Evolutionary conservation across 1,140 invertebrate species (phyloP).

Genomic region (Drosophila teissieri): DNA sequence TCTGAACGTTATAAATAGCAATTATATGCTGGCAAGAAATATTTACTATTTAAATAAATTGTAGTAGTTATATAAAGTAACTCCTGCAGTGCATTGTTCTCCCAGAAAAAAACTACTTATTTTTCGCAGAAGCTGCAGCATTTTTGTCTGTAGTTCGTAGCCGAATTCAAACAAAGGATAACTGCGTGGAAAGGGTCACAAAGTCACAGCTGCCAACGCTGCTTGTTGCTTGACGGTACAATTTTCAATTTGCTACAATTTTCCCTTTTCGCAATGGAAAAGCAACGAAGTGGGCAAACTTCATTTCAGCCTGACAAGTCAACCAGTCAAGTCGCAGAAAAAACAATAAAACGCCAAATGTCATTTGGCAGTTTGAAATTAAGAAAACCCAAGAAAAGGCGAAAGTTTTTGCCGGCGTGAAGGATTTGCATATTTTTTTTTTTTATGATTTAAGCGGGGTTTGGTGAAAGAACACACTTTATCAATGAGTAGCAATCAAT

Average conservation of each 20-base stretch:
- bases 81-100: not conserved
- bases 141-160: conserved; percentile 18
- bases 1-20: too few relatives aligned
- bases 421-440: conserved; percentile 61
- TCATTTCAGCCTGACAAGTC: conserved; percentile 33
- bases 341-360: conserved; percentile 61
- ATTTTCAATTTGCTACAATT: conserved; percentile 67
- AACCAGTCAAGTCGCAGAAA: conserved; percentile 18
- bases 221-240: conserved; percentile 43
- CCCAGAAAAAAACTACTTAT: conserved; percentile 3
- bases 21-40: too few relatives aligned
- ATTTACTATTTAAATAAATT: too few relatives aligned
- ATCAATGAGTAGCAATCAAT: conserved; percentile 76
- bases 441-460: not conserved
- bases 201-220: conserved; percentile 50
- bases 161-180: conserved; percentile 42
- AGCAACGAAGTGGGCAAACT: conserved; percentile 29
- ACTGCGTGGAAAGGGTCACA: conserved; percentile 25
- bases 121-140: conserved; percentile 45
- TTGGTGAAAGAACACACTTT: conserved; percentile 21
- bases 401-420: conserved; percentile 5
- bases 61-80: too few relatives aligned
- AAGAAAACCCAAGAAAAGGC: conserved; percentile 41
- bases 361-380: conserved; percentile 71
- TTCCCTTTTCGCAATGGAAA: conserved; percentile 18